Base-by-base conservation (phyloP, 2,888 invertebrate species). In the Brachylomia viminalis region DNA sequence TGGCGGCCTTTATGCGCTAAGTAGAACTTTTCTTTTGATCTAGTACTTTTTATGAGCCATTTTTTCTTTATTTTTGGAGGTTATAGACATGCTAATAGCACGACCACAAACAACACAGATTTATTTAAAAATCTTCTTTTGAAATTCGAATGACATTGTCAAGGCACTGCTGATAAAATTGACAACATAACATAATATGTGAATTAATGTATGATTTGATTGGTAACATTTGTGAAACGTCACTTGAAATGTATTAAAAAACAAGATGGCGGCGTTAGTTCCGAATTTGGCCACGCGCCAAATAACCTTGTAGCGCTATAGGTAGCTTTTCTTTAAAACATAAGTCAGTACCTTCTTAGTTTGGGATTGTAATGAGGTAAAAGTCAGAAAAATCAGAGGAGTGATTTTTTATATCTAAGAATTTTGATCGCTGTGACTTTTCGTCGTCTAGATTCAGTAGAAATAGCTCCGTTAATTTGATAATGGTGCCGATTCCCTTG, bases 11-110 rank as follows among this genome's bases (percentile, higher is more conserved):
- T 42, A 65, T 72, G 72, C 11, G 62, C 10, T 49, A 49, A 45
- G 33, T 65, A 56, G 13, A 7, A 20, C 45, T 59, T 47, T 66
- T 62, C 15, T 61, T 75, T 81, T 81, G n/a, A 62, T 61, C 33
- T 66, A 20, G 4, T 27, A 17, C 17, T 38, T 59, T 75, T 64
- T 8, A 33, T 45, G 56, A 33, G 23, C 8, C 0, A 8, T 33
- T 20, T 49, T 1, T 38, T 52, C 10, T 42, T 47, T 54, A 15
- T 30, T 80, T 47, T 72, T 30, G 15, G 2, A 30, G 47, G 1
- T 13, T 33, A 58, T n/a, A 58, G 17, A n/a, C 17, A 20, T 17
- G 15, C 15, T 54, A 30, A 52, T 13, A 45, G 45, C 45, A 15
- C 4, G 11, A 45, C 13, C 13, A 45, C 1, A 10, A 45, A 45